A percentile compares a stretch with the other conserved stretches of the same genome.
These are phyloP conservation scores for Achroia grisella DNA, from an alignment of 1,140 invertebrate genomes.

Conservation along the genomic window DNA sequence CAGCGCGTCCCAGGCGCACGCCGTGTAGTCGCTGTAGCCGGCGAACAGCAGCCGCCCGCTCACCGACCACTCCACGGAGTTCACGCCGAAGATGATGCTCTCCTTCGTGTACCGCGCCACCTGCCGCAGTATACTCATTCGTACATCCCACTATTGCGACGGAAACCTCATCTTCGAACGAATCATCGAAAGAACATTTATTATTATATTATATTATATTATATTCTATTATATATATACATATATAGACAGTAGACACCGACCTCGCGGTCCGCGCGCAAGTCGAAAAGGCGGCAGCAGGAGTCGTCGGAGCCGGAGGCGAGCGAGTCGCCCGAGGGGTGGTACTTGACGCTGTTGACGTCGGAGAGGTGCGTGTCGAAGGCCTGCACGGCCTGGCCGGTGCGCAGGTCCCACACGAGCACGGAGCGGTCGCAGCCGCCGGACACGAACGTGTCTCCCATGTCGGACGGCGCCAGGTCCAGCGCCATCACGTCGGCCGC, in stretches of 20 bases:
- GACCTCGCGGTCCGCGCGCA: slow-evolving; percentile 95
- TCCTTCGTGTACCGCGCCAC: slow-evolving; percentile 97
- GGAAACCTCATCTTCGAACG: too few species aligned
- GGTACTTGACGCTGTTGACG: slow-evolving; percentile 98
- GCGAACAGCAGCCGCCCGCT: slow-evolving; percentile 97
- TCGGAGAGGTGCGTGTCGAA: slow-evolving; percentile 99
- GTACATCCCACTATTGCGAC: too few species aligned
- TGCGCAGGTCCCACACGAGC: slow-evolving; percentile 99
- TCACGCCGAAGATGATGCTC: slow-evolving; percentile 98
- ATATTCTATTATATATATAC: too few species aligned
- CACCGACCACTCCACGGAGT: slow-evolving; percentile 97
- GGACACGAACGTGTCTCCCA: slow-evolving; percentile 98
- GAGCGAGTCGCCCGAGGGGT: slow-evolving; percentile 99
- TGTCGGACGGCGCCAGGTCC: slow-evolving; percentile 97
- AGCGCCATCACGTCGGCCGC: slow-evolving; percentile 98
- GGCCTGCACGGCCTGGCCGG: slow-evolving; percentile 97
- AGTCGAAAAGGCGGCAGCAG: slow-evolving; percentile 97
- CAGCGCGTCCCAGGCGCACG: slow-evolving; percentile 98
- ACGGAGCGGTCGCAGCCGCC: slow-evolving; percentile 98
- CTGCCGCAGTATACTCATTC: too few species aligned
- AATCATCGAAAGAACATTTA: too few species aligned
- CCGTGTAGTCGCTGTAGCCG: slow-evolving; percentile 99
- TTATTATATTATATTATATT: too few species aligned
- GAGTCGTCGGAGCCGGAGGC: slow-evolving; percentile 99
- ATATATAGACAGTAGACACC: neutral